Percentiles rank a stretch among this genome's conserved stretches.
Conservation (phyloP, 2,113 vertebrate genomes). For the Neodon shergylaensis region DNA sequence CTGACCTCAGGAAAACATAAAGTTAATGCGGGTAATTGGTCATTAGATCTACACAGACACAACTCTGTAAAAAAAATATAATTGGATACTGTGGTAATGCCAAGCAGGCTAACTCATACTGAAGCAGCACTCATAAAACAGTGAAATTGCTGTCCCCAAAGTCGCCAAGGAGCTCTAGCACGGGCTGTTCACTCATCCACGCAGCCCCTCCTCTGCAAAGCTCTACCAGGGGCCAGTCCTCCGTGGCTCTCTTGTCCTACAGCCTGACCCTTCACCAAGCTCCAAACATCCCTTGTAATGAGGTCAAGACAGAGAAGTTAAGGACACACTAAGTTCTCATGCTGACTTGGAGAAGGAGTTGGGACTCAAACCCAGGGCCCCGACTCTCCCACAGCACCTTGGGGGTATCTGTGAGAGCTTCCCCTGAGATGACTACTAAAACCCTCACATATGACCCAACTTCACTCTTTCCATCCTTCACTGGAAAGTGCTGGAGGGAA, state of each 20-base stretch:
- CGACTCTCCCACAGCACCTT: too few species aligned
- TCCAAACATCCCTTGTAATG: background rate
- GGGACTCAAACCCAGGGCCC: background rate
- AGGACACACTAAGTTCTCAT: background rate
- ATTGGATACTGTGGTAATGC: background rate
- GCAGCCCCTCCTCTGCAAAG: background rate
- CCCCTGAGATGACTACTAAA: background rate
- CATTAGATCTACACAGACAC: background rate
- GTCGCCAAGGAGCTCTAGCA: background rate
- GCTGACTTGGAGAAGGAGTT: background rate
- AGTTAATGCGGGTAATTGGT: background rate
- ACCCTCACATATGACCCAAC: background rate
- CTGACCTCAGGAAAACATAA: background rate
- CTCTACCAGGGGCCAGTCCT: too few species aligned
- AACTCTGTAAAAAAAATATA: background rate
- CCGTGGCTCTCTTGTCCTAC: accelerated
- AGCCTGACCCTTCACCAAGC: too few species aligned
- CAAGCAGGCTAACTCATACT: background rate
- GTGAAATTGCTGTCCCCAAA: background rate
- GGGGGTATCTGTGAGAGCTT: background rate
- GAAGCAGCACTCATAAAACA: background rate
- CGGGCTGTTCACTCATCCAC: too few species aligned
- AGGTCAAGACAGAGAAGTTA: background rate
- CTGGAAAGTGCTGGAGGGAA: constrained; percentile 3
- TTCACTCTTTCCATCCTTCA: background rate